A percentile compares a stretch with the other conserved stretches of the same genome.
phyloP scores from a whole-genome alignment of 2,888 invertebrate species.

The Synergus gifuensis region DNA sequence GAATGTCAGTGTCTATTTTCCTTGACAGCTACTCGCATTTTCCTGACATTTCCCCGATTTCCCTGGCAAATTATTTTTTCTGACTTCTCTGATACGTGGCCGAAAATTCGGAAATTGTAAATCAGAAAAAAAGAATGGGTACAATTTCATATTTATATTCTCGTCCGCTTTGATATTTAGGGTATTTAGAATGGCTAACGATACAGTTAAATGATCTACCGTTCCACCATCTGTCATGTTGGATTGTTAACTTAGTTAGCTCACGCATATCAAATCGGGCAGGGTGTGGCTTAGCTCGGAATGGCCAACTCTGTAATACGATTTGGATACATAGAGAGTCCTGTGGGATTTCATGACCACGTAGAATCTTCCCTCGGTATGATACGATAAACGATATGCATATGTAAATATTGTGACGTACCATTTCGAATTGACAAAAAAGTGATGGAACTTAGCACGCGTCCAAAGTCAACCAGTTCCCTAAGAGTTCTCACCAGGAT shows the following conservation, averaged over 20 bases:
- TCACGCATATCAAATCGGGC: constrained; percentile 75
- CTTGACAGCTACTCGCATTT: too few species aligned
- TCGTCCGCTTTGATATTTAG: neutral
- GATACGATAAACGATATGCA: constrained; percentile 74
- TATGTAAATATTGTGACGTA: constrained; percentile 76
- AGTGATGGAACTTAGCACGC: constrained; percentile 30
- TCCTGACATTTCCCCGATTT: too few species aligned
- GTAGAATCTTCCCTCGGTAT: constrained; percentile 65
- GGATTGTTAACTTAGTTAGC: constrained; percentile 75
- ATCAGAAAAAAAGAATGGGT: too few species aligned
- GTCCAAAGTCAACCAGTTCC: constrained; percentile 4
- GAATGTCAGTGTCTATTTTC: too few species aligned
- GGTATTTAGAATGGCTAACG: neutral
- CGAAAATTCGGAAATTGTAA: too few species aligned
- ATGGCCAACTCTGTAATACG: constrained; percentile 73
- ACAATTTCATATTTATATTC: too few species aligned
- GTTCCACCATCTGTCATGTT: constrained; percentile 75
- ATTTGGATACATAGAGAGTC: constrained; percentile 75
- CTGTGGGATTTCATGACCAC: constrained; percentile 70
- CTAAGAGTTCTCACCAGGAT: constrained; percentile 33
- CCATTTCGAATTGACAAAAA: constrained; percentile 67
- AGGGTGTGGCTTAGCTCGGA: constrained; percentile 67
- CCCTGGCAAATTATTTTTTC: too few species aligned
- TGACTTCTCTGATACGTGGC: too few species aligned
- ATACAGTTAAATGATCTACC: constrained; percentile 60